Evolutionary conservation across 2,797 vertebrate species (phyloP).

Genomic region (Alca torda): DNA sequence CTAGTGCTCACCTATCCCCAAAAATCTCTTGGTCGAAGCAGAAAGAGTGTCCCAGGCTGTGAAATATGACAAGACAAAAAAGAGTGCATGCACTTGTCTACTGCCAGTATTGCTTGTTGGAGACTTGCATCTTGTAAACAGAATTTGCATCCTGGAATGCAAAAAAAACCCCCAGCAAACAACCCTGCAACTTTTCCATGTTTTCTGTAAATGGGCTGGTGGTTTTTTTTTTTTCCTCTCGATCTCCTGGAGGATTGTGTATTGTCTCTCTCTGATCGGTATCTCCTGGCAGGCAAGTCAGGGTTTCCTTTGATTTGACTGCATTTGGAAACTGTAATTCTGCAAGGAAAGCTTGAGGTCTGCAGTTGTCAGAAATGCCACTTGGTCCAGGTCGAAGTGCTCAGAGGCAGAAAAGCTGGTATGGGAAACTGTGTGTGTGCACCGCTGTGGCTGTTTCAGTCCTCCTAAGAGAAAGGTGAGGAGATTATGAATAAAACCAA

Average conservation of each 20-base stretch:
- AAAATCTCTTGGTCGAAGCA: neutral
- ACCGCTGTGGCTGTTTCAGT: neutral
- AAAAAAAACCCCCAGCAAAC: neutral
- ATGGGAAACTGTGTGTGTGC: fast-evolving
- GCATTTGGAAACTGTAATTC: neutral
- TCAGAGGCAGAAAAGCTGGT: neutral
- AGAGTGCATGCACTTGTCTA: neutral
- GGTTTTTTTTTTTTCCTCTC: neutral
- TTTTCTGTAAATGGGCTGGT: neutral
- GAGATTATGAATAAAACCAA: neutral
- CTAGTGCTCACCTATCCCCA: fast-evolving
- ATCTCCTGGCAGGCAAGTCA: neutral
- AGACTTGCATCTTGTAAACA: neutral
- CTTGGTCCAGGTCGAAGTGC: neutral
- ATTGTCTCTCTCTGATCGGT: neutral
- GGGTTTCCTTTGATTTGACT: neutral
- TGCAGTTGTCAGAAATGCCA: neutral
- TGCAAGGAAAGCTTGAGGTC: neutral
- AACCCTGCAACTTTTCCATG: neutral
- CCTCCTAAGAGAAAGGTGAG: neutral
- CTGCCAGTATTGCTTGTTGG: neutral
- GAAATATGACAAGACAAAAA: neutral
- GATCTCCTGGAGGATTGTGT: neutral
- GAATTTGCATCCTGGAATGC: neutral
- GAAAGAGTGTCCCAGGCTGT: neutral